Evolutionary conservation across 1,140 invertebrate species (phyloP), one percentile per base, ranked within the genome.

Genomic region (Hyphantria cunea): DNA sequence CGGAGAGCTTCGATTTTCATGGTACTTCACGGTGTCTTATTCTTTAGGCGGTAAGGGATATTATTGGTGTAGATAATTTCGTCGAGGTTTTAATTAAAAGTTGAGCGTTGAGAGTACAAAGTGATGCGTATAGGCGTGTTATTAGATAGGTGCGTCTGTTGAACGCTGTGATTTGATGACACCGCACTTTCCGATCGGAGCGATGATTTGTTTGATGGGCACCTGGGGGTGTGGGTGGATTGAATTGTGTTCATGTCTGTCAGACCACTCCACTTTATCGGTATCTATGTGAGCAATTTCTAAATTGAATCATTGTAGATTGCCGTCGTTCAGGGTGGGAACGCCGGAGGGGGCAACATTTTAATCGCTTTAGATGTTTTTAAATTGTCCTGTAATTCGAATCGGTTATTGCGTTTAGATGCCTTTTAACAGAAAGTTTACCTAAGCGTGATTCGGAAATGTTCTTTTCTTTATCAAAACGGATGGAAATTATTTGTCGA

Each of bases 61-160:
- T 31, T 54, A 56, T 31, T 53, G 45, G 54, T 61, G 58, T 66
- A 64, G 51, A 67, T 66, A 68, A 34, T 33, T 61, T 71, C 73
- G 75, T 78, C 73, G 72, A 39, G 76, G 67, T 72, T 81, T 80
- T 82, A 84, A 84, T 80, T 82, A 76, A 84, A 84, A 58, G 48
- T 64, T 59, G 25, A 32, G 52, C 15, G 2, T 39, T n/a, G 17
- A 25, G 17, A 25, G 37, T 39, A 39, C 37, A 39, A 39, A 39
- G 37, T n/a, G 37, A 39, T 39, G 37, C 37, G 47, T 42, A 31
- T 59, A 39, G 8, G 37, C 37, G 47, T 42, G 17, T 59, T 59
- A 59, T 59, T 44, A 44, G 49, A 62, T 31, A 34, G 59, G 44
- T 41, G 42, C 41, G 48, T 47, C 25, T 25, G 33, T 49, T 62